A percentile compares a stretch with the other conserved stretches of the same genome.
Evolutionary conservation across 2,888 invertebrate species (phyloP).

Genomic region (Scotopteryx bipunctaria): DNA sequence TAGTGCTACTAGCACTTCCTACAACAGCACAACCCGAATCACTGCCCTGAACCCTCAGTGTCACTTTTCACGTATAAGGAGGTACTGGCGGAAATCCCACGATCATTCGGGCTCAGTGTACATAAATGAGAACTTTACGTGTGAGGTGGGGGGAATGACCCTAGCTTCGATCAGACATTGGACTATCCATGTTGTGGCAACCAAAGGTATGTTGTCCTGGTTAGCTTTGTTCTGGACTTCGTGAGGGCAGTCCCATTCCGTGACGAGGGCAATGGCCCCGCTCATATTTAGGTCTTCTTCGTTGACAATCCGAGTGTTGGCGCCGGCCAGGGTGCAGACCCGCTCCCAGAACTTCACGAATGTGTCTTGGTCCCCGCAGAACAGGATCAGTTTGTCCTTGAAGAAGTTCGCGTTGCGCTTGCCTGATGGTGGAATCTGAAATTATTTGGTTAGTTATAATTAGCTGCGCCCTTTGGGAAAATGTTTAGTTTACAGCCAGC

Average conservation of each 20-base stretch:
- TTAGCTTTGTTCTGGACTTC: constrained; percentile 81
- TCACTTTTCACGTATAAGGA: constrained; percentile 79
- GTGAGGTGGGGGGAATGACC: constrained; percentile 72
- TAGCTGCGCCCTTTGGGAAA: too few species aligned
- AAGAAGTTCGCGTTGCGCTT: constrained; percentile 69
- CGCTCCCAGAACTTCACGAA: constrained; percentile 85
- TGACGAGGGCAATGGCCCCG: constrained; percentile 81
- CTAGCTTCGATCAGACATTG: constrained; percentile 86
- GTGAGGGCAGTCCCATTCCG: constrained; percentile 85
- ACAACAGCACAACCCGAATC: constrained; percentile 28
- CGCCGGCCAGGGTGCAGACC: constrained; percentile 84
- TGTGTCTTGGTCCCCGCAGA: constrained; percentile 79
- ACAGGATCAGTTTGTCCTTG: constrained; percentile 74
- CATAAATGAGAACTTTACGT: constrained; percentile 81
- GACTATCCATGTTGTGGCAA: constrained; percentile 87
- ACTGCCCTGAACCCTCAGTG: constrained; percentile 57
- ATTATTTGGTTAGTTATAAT: constrained; percentile 1
- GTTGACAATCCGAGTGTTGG: constrained; percentile 73
- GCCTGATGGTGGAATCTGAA: constrained; percentile 62
- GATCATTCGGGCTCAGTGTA: constrained; percentile 81
- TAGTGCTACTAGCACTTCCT: background rate
- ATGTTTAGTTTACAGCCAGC: too few species aligned
- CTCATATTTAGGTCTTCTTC: constrained; percentile 74
- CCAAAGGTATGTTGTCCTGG: constrained; percentile 84
- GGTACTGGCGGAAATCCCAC: constrained; percentile 76